A percentile compares a stretch with the other conserved stretches of the same genome.
These are phyloP conservation scores for Alces alces DNA, from an alignment of 2,113 vertebrate species.

Conservation along the genomic window DNA sequence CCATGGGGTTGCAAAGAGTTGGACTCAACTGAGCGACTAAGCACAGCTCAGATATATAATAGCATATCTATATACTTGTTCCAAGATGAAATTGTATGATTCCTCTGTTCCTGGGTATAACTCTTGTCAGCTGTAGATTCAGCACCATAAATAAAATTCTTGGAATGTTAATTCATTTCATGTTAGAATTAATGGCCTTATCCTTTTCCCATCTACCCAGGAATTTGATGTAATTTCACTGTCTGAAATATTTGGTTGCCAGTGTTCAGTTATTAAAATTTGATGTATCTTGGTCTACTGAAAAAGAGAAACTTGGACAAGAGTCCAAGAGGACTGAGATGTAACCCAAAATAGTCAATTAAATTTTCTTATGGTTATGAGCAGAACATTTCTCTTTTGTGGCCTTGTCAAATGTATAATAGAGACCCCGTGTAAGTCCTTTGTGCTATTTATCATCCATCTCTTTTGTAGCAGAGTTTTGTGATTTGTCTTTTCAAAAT, in stretches of 20 bases:
- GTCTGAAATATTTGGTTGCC: conserved; percentile 17
- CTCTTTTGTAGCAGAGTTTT: not conserved
- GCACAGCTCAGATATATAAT: not conserved
- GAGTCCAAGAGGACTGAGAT: not conserved
- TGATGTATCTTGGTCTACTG: not conserved
- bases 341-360: not conserved
- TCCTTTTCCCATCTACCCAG: not conserved
- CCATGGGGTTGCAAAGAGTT: not conserved
- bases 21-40: not conserved
- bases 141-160: conserved; percentile 24
- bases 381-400: not conserved
- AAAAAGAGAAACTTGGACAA: not conserved
- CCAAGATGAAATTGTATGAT: not conserved
- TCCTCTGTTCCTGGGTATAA: not conserved
- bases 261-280: conserved; percentile 12
- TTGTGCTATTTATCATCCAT: not conserved
- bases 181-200: not conserved
- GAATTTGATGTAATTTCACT: not conserved
- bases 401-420: not conserved
- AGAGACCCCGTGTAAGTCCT: not conserved
- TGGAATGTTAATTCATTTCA: not conserved
- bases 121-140: not conserved
- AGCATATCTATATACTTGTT: not conserved
- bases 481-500: not conserved
- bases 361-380: not conserved